A percentile compares a stretch with the other conserved stretches of the same genome.
phyloP scores from a whole-genome alignment of 1,140 invertebrate species.

The Zaprionus ghesquierei region DNA sequence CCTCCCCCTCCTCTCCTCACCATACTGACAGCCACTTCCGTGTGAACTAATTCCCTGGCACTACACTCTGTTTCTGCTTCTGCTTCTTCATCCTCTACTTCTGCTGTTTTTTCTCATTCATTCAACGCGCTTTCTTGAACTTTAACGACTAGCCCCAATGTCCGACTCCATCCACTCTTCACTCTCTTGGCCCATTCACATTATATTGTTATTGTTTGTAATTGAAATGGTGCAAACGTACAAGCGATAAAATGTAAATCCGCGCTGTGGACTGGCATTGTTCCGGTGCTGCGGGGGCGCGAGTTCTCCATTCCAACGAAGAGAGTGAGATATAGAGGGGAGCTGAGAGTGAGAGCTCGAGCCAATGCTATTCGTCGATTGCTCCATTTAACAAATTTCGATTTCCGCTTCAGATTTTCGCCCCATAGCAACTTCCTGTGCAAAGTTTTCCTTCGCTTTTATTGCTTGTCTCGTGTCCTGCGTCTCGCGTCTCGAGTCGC shows the following conservation, averaged over 20 bases:
- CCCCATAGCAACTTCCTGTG: conserved; percentile 66
- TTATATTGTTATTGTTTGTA: conserved; percentile 81
- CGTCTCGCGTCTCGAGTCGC: conserved; percentile 14
- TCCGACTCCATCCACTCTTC: background rate
- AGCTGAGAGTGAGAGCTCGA: conserved; percentile 8
- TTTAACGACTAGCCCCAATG: conserved; percentile 29
- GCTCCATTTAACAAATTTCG: conserved; percentile 81
- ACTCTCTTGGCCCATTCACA: conserved; percentile 27
- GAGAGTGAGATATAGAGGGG: background rate
- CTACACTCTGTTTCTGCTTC: conserved; percentile 46
- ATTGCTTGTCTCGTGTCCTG: conserved; percentile 52
- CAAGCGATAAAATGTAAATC: conserved; percentile 80
- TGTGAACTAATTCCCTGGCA: conserved; percentile 76
- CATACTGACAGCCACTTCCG: conserved; percentile 63
- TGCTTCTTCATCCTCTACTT: too few relatives aligned
- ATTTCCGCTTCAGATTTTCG: conserved; percentile 77
- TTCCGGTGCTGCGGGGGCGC: background rate
- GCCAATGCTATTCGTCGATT: conserved; percentile 65
- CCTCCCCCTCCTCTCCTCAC: background rate
- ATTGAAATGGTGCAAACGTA: conserved; percentile 81
- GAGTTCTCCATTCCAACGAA: background rate
- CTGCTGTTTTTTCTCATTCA: conserved; percentile 18
- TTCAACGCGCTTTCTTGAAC: conserved; percentile 52
- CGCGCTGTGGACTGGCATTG: conserved; percentile 41
- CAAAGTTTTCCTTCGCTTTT: conserved; percentile 60